phyloP scores from a whole-genome alignment of 35 echinoderm and acorn worm species.

The Strongylocentrotus purpuratus region DNA sequence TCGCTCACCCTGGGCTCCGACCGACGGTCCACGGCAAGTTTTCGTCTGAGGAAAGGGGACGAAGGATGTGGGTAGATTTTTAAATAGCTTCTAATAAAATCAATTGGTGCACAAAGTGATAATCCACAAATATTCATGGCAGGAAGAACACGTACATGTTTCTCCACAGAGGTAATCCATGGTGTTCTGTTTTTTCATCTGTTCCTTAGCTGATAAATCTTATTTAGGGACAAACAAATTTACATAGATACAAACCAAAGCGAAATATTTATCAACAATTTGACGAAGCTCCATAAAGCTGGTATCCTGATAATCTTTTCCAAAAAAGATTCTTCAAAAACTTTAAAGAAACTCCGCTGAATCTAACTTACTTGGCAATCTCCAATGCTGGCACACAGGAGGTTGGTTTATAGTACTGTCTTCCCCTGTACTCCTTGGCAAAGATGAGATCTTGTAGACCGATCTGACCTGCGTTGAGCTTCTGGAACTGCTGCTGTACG shows the following conservation, averaged over 20 bases:
- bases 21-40: constrained; percentile 72
- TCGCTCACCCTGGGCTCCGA: constrained; percentile 82
- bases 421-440: constrained; percentile 95
- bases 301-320: too few relatives aligned
- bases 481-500: constrained; percentile 92
- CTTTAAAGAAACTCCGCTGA: neutral
- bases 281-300: too few relatives aligned
- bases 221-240: too few relatives aligned
- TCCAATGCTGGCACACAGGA: constrained; percentile 87
- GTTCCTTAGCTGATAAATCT: too few relatives aligned
- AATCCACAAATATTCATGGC: neutral
- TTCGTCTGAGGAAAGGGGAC: constrained; percentile 59
- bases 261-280: too few relatives aligned
- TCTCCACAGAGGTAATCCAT: neutral
- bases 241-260: too few relatives aligned
- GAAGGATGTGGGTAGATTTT: neutral
- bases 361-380: constrained; percentile 75
- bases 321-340: neutral
- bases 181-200: neutral
- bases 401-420: constrained; percentile 70
- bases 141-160: neutral
- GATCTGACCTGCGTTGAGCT: constrained; percentile 80
- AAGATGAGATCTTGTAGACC: constrained; percentile 91
- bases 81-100: neutral
- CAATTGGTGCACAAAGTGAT: neutral